Base-by-base conservation (phyloP, 2,888 invertebrate genomes). In the Tetragonula carbonaria region DNA sequence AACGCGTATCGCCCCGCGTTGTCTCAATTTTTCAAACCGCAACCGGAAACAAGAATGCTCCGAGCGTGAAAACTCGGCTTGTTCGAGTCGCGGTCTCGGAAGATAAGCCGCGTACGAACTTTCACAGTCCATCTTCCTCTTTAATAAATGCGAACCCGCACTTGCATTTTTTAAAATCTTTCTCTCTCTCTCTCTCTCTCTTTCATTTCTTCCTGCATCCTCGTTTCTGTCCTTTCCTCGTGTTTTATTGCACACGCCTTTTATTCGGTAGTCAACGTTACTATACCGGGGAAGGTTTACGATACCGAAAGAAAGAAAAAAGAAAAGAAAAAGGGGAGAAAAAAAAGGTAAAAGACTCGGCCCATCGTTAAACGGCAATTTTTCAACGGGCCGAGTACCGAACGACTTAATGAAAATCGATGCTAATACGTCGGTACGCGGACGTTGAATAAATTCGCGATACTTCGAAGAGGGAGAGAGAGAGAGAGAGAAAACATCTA, bases 101-200 rank as follows among this genome's bases (percentile, higher is more conserved):
- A 74, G 83, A 81, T 83, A 81, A 81, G 81, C 70, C 51, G 53
- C 72, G 45, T 33, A 65, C 77, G 81, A 63, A 81, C 67, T 74
- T 82, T 81, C 70, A 67, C 59, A 77, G 83, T 45, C 67, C 38
- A 18, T 8, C 33, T 76, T 33, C 57, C 68, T 57, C 59, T 55
- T 65, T 62, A 62, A 62, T 23, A 62, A 45, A 28, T 67, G 71
- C 21, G 62, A 80, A 68, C 66, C 63, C 50, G 38, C 33, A 33
- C 33, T 62, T 23, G 18, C 72, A 63, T 73, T 76, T 83, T 82
- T 68, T 18, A 65, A 67, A 55, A 11, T 45, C 45, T 45, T 21
- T 63, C 38, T 80, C 62, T 73, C 53, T 5, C 23, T 33, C 16
- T 33, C 16, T 33, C n/a, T 18, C 62, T 73, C 59, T 5, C 33